A percentile compares a stretch with the other conserved stretches of the same genome.
phyloP scores from a whole-genome alignment of 2,113 vertebrate species.

The Chloroceryle aenea region DNA sequence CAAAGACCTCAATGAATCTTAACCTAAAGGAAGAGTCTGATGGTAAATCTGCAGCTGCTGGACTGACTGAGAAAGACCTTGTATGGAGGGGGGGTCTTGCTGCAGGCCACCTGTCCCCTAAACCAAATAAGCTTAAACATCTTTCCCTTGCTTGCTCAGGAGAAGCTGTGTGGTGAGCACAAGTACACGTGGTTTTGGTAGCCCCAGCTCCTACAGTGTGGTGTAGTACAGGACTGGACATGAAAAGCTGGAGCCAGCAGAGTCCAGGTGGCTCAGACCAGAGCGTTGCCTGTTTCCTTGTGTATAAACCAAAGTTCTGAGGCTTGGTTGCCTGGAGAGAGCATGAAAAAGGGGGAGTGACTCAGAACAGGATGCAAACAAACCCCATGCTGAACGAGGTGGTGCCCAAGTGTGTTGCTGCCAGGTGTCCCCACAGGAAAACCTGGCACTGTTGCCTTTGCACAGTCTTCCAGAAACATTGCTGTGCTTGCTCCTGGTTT shows the following conservation, averaged over 20 bases:
- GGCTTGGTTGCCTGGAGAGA: background rate
- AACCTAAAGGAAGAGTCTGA: background rate
- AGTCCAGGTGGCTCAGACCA: background rate
- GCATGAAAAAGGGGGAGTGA: background rate
- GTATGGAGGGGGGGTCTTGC: background rate
- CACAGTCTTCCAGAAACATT: background rate
- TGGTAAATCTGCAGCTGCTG: background rate
- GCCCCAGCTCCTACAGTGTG: background rate
- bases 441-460: background rate
- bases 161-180: background rate
- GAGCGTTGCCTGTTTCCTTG: background rate
- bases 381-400: accelerated
- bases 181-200: background rate
- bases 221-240: background rate
- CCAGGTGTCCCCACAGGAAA: background rate
- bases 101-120: background rate
- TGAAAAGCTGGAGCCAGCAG: background rate
- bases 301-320: background rate
- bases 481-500: background rate
- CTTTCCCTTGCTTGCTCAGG: background rate
- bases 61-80: background rate
- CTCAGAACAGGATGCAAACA: background rate
- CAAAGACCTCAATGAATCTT: background rate
- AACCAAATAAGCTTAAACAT: background rate
- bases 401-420: background rate